A percentile compares a stretch with the other conserved stretches of the same genome.
Evolutionary conservation across 2,113 vertebrate species (phyloP).

Genomic region (Mesocricetus auratus): DNA sequence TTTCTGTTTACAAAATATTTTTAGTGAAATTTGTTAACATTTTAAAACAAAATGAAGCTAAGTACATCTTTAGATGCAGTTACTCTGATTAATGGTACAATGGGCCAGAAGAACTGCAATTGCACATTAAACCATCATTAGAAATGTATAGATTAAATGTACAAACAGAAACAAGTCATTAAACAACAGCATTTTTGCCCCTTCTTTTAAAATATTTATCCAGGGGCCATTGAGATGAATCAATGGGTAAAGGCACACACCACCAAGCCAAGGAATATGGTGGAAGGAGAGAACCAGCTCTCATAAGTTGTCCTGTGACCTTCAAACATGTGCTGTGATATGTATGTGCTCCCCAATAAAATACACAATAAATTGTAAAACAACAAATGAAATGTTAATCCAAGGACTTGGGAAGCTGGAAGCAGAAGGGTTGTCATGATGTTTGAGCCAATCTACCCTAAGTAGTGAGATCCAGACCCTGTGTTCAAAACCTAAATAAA

Average conservation of each 20-base stretch:
- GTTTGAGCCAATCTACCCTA: background rate
- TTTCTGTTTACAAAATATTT: conserved; percentile 52
- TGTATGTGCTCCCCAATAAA: background rate
- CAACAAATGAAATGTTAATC: background rate
- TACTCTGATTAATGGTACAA: conserved; percentile 40
- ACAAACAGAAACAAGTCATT: background rate
- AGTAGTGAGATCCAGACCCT: background rate
- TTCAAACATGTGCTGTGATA: background rate
- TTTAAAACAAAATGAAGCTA: background rate
- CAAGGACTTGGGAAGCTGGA: background rate
- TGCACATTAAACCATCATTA: background rate
- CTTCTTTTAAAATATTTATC: conserved; percentile 29
- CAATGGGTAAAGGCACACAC: background rate
- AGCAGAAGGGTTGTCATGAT: background rate
- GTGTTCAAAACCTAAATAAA: background rate
- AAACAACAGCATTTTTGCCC: conserved; percentile 5
- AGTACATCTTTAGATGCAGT: background rate
- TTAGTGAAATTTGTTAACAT: conserved; percentile 47
- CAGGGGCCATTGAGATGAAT: background rate
- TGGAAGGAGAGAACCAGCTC: background rate
- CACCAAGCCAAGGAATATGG: background rate
- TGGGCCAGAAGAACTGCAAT: background rate
- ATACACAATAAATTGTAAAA: background rate
- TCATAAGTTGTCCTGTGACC: background rate
- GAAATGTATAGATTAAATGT: conserved; percentile 56